Conservation (phyloP, 2,888 invertebrate species). For the Lepeophtheirus nordmannii region DNA sequence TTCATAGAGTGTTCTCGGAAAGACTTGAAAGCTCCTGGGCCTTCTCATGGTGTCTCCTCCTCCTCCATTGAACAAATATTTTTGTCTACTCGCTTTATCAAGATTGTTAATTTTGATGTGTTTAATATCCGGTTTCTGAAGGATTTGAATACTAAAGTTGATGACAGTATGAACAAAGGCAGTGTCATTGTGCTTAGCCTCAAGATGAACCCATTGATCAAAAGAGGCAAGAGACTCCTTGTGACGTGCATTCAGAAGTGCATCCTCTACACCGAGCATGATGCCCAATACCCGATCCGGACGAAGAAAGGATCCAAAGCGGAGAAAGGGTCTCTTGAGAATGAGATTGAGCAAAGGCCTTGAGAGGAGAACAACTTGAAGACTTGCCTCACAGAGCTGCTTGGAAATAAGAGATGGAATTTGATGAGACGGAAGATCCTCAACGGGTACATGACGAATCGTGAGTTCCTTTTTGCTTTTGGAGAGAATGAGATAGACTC, state of each 20-base stretch:
- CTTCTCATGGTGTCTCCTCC: neutral
- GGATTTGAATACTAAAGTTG: constrained; percentile 19
- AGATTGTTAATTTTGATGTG: neutral
- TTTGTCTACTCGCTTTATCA: neutral
- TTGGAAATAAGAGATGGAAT: neutral
- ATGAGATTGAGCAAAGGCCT: constrained; percentile 1
- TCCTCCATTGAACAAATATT: neutral
- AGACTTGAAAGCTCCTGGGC: neutral
- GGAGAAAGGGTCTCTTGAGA: neutral
- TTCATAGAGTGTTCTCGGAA: constrained; percentile 9
- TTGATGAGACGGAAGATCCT: neutral
- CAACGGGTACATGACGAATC: neutral
- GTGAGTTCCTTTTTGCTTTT: constrained; percentile 12
- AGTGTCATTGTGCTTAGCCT: constrained; percentile 23
- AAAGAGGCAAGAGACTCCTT: constrained; percentile 17
- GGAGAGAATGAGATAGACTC: constrained; percentile 9
- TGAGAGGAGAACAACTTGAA: constrained; percentile 16
- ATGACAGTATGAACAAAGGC: constrained; percentile 24
- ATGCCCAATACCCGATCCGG: constrained; percentile 21
- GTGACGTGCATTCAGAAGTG: neutral
- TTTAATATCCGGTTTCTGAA: neutral
- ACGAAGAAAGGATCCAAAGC: constrained; percentile 16
- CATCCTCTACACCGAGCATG: constrained; percentile 20
- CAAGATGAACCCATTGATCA: constrained; percentile 21
- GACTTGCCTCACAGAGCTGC: neutral